Conservation (phyloP, 2,888 invertebrate genomes). For the Acrobasis suavella region DNA sequence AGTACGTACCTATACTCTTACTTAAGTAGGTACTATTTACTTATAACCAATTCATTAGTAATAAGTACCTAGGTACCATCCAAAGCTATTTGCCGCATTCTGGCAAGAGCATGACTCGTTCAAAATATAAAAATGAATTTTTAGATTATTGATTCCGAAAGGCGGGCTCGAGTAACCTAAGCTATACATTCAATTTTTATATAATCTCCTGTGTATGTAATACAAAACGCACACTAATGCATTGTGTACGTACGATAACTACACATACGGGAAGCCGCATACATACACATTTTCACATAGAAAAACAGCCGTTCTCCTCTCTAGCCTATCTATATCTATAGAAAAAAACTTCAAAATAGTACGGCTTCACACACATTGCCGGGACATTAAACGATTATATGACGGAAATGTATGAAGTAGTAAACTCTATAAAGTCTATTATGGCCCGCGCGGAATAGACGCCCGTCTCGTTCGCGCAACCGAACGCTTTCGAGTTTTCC, state of each 20-base stretch:
- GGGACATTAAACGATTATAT: constrained; percentile 56
- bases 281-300: constrained; percentile 68
- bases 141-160: constrained; percentile 73
- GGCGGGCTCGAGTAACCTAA: constrained; percentile 45
- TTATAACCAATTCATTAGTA: no score
- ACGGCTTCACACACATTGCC: constrained; percentile 68
- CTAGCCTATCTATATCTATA: constrained; percentile 66
- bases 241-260: constrained; percentile 61
- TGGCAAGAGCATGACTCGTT: constrained; percentile 44
- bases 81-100: not conserved
- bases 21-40: no score
- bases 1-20: no score
- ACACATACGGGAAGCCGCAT: constrained; percentile 75
- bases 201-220: constrained; percentile 45
- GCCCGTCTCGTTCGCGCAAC: constrained; percentile 68
- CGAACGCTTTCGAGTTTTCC: constrained; percentile 81
- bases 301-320: constrained; percentile 74
- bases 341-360: constrained; percentile 80
- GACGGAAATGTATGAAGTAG: constrained; percentile 55
- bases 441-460: constrained; percentile 51
- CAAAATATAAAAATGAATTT: constrained; percentile 70
- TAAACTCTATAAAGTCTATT: constrained; percentile 59
- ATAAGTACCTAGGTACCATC: no score
- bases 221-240: constrained; percentile 59
- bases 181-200: constrained; percentile 65